Base-by-base conservation (phyloP, 2,888 invertebrate species). In the Catocala fraxini region DNA sequence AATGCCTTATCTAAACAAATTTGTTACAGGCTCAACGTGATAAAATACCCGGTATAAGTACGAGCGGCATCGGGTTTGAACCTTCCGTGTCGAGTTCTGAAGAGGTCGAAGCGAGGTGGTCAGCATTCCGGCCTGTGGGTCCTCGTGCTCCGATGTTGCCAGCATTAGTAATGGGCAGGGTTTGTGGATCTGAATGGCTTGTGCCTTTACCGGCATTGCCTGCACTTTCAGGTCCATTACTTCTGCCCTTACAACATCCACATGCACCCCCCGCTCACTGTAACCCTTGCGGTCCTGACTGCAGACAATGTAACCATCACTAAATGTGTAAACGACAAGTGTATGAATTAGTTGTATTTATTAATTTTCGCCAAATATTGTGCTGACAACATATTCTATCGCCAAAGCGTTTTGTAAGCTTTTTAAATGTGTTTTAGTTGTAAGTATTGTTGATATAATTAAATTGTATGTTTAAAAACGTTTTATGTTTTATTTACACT, bases 111-210 rank as follows among this genome's bases (percentile, higher is more conserved):
- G 79, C 90, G 0, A 80, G 93, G 45, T 94, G 94, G 91, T 94
- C 94, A 0, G 94, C 94, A 0, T 94, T 94, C 75, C 84, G 94
- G 5, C 94, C 94, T 0, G 94, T 94, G 0, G 93, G 94, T 0
- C 93, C 91, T 0, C 85, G 93, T 0, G 90, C 93, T n/a, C 94
- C 94, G 0, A 70, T 93, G 45, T 77, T 94, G 7, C 93, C 94
- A 0, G 93, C 94, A 0, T 65, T 94, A 10, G 93, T 94, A 13
- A 94, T 94, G 91, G 93, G 94, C 4, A 79, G 94, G n/a, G 94
- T 94, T 0, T 94, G 94, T 55, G 94, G 94, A 0, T 93, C 94
- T 0, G 94, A 94, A 34, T 94, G 94, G 94, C 81, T 94, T 57
- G 92, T 94, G 11, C 94, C 94, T 0, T 71, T 94, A 47, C 94